These are phyloP conservation scores for Plectus sambesii DNA, from an alignment of 1,140 invertebrate species.

Conservation along the genomic window DNA sequence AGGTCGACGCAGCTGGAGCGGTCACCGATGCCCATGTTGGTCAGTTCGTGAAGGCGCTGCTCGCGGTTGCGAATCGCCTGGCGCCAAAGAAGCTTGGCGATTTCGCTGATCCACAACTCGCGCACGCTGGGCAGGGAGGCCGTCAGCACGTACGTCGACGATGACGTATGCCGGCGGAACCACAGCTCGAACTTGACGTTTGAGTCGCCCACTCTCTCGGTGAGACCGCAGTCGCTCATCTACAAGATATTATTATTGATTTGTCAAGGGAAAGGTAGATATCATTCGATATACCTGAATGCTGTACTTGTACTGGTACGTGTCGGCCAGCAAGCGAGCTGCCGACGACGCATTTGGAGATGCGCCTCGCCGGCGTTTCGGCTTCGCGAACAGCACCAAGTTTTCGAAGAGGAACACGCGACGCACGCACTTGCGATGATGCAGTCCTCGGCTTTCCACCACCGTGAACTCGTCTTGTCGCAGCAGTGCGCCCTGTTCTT, in stretches of 20 bases:
- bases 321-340: slow-evolving; percentile 33
- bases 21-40: slow-evolving; percentile 75
- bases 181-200: slow-evolving; percentile 85
- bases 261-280: no score
- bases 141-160: slow-evolving; percentile 69
- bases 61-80: slow-evolving; percentile 83
- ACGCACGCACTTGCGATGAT: slow-evolving; percentile 63
- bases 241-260: no score
- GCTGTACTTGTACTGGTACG: slow-evolving; percentile 48
- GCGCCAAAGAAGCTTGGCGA: slow-evolving; percentile 76
- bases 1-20: slow-evolving; percentile 75
- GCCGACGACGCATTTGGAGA: slow-evolving; percentile 56
- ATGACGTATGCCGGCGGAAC: slow-evolving; percentile 77
- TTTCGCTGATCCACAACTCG: slow-evolving; percentile 72
- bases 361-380: slow-evolving; percentile 63
- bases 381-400: slow-evolving; percentile 76
- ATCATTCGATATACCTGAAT: slow-evolving; percentile 49
- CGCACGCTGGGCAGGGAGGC: slow-evolving; percentile 66
- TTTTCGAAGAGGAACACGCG: slow-evolving; percentile 89
- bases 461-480: slow-evolving; percentile 82
- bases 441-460: slow-evolving; percentile 69
- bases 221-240: slow-evolving; percentile 79
- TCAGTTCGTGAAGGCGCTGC: slow-evolving; percentile 73
- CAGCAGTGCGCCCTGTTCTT: slow-evolving; percentile 74
- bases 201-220: slow-evolving; percentile 72